Base-by-base conservation (phyloP, 1,140 invertebrate genomes). In the Idris sp. region DNA sequence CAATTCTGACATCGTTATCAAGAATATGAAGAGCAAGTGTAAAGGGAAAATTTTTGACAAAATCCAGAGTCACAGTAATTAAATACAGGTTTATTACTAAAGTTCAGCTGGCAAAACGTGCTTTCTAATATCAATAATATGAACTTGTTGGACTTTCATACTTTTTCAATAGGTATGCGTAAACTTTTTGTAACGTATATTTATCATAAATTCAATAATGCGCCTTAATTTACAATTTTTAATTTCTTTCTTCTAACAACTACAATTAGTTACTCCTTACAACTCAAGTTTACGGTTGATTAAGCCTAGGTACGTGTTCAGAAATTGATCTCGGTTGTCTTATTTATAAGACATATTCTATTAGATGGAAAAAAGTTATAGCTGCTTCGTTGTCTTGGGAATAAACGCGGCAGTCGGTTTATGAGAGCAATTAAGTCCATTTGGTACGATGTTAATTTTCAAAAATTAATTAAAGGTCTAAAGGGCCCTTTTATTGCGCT, bases 61-160 rank as follows among this genome's bases (percentile, higher is more conserved):
- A 77, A 79, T 61, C 81, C 86, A 87, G 86, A 86, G 86, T 86
- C 80, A 84, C 81, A 69, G 81, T 84, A 86, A 87, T 88, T 88
- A 87, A 87, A 88, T 85, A 74, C 61, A 51, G 58, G 85, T 79
- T 82, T 84, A 87, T 86, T 81, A 77, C 83, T 78, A 51, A 87
- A 87, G 81, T 87, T 87, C 51, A 73, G 51, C 74, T 22, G n/a
- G 67, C 73, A 36, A 58, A 53, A 25, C 28, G 58, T 49, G 41
- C 53, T 44, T 65, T 22, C 75, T 77, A 71, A 77, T 68, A 72
- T 64, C 28, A 48, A 53, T 69, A 69, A 77, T 77, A n/a, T n/a
- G n/a, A n/a, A n/a, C n/a, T n/a, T n/a, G n/a, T n/a, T n/a, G n/a
- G n/a, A n/a, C n/a, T n/a, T n/a, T n/a, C n/a, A n/a, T n/a, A n/a